Evolutionary conservation across 2,888 invertebrate species (phyloP), one percentile per base, ranked within the genome.

Genomic region (Bombylius discolor): DNA sequence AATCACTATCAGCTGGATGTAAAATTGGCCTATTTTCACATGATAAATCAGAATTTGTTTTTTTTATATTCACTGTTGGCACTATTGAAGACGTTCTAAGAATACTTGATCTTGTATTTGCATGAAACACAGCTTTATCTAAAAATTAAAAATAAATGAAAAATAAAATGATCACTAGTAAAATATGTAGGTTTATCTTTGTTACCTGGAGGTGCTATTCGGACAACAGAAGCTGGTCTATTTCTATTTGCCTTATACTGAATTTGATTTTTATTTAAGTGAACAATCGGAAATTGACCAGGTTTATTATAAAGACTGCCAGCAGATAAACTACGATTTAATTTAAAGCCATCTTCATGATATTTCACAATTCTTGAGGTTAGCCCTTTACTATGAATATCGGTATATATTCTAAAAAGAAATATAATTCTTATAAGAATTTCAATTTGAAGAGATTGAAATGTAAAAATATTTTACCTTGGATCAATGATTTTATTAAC

Each of bases 351-450:
- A 47, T 62, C 66, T 32, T 76, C 74, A 59, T 75, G 74, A 59
- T 79, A 79, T 60, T 74, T 73, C 0, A 77, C 77, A 57, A 78
- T 70, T 9, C 79, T 71, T n/a, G 73, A 71, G 3, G 75, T 67
- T 53, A 78, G 63, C 1, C 79, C 79, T 50, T 77, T 77, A 63
- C 78, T 79, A 64, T 77, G 76, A 5, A 75, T 72, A 63, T 79
- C 78, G 13, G 77, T 75, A 62, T 73, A 78, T 0, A 67, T 65
- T 58, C 72, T 71, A 33, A 14, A 48, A 5, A 23, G 11, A n/a
- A 54, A 34, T 42, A 34, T 9, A 14, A 3, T 48, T 1, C 42
- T 8, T 32, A 23, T 23, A 23, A 23, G n/a, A 31, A 46, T 39
- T 49, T 46, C 44, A 49, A n/a, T 52, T 32, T 13, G 31, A 45